A percentile compares a stretch with the other conserved stretches of the same genome.
Evolutionary conservation across 2,888 invertebrate genomes (phyloP).

Genomic region (Heliconius aoede): DNA sequence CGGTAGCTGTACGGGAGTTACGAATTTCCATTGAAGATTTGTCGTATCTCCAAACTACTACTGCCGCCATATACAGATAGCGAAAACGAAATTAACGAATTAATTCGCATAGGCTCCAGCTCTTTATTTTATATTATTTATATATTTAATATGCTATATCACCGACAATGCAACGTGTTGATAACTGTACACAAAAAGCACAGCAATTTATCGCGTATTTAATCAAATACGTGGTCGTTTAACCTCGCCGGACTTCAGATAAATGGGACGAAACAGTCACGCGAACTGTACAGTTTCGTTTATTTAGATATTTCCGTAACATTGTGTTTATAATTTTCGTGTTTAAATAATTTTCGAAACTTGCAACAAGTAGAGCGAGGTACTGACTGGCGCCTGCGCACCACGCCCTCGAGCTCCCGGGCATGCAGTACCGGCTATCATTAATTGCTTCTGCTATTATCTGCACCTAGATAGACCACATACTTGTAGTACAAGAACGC

Average conservation of each 20-base stretch:
- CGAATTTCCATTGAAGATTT: constrained; percentile 72
- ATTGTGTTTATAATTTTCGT: constrained; percentile 64
- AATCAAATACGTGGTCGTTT: constrained; percentile 27
- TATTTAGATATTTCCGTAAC: constrained; percentile 60
- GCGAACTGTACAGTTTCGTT: constrained; percentile 27
- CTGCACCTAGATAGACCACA: constrained; percentile 52
- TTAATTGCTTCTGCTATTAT: constrained; percentile 58
- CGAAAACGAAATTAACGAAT: background rate
- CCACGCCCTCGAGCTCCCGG: constrained; percentile 67
- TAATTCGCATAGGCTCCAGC: background rate
- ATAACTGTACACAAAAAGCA: constrained; percentile 13
- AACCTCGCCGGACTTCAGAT: constrained; percentile 19
- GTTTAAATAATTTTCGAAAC: constrained; percentile 68
- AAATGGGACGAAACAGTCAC: constrained; percentile 32
- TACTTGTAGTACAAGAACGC: constrained; percentile 67
- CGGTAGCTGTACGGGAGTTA: constrained; percentile 71
- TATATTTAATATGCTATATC: background rate
- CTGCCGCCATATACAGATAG: background rate
- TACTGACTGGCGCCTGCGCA: constrained; percentile 68
- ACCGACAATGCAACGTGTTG: constrained; percentile 1
- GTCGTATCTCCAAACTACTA: constrained; percentile 43
- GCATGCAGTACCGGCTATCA: constrained; percentile 63
- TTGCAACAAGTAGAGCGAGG: constrained; percentile 62
- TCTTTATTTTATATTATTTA: background rate
- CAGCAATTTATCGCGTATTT: constrained; percentile 18